Conservation (phyloP, 2,113 vertebrate species). For the Sylvia atricapilla region DNA sequence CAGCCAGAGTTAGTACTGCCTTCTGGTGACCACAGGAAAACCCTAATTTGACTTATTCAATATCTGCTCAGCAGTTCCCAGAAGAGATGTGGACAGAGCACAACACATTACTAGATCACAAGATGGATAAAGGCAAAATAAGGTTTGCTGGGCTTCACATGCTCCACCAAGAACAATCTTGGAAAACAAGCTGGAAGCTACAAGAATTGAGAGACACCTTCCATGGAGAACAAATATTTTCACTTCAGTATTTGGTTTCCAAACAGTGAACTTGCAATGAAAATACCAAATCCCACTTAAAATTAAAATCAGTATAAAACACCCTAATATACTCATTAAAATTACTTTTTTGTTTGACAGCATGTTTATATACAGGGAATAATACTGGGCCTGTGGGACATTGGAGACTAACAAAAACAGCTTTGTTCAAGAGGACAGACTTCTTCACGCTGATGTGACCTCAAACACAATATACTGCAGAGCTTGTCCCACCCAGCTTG, state of each 20-base stretch:
- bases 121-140: neutral
- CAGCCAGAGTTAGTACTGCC: neutral
- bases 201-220: neutral
- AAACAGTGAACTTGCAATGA: neutral
- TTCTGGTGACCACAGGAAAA: neutral
- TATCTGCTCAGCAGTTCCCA: neutral
- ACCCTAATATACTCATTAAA: neutral
- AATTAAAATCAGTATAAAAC: neutral
- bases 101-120: neutral
- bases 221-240: neutral
- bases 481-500: neutral
- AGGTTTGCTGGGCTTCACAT: neutral
- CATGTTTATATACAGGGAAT: neutral
- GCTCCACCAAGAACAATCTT: neutral
- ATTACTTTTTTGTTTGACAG: neutral
- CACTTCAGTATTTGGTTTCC: neutral
- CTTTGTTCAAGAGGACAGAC: neutral
- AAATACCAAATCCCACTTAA: neutral
- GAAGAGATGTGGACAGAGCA: neutral
- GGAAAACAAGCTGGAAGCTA: neutral
- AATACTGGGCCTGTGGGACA: neutral
- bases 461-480: neutral
- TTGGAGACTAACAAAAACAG: neutral
- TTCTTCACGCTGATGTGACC: neutral
- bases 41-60: neutral